phyloP scores from a whole-genome alignment of 2,888 invertebrate genomes.

The Sympetrum striolatum region DNA sequence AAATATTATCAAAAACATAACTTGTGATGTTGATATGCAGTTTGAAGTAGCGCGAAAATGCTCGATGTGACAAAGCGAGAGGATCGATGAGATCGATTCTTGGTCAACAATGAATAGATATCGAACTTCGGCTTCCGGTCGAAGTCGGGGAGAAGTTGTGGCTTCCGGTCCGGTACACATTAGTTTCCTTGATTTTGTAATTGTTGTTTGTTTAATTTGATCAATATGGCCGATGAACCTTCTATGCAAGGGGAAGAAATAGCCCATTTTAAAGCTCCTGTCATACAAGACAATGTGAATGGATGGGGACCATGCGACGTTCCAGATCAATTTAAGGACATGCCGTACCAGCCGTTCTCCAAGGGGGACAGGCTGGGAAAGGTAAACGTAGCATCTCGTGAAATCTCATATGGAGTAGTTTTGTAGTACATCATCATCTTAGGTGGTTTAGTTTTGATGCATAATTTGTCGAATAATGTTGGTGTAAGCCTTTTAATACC shows the following conservation, averaged over 20 bases:
- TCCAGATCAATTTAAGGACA: conserved; percentile 92
- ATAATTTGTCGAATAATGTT: too few relatives aligned
- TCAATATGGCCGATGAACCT: conserved; percentile 57
- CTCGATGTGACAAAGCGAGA: too few relatives aligned
- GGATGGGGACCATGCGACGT: conserved; percentile 98
- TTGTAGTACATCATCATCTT: background rate
- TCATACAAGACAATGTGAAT: conserved; percentile 82
- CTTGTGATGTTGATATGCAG: too few relatives aligned
- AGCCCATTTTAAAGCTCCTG: conserved; percentile 73
- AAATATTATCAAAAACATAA: too few relatives aligned
- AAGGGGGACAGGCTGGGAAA: conserved; percentile 98
- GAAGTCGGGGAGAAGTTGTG: background rate
- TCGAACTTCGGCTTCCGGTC: background rate
- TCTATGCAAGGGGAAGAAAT: conserved; percentile 57
- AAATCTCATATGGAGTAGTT: background rate
- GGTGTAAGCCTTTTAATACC: background rate
- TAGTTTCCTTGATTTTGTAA: background rate
- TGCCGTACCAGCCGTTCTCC: conserved; percentile 99
- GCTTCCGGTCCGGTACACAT: background rate
- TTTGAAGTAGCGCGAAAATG: too few relatives aligned
- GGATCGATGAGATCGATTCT: too few relatives aligned
- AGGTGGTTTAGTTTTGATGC: background rate
- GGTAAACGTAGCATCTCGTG: conserved; percentile 62
- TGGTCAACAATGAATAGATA: background rate
- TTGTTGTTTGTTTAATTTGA: background rate